A percentile compares a stretch with the other conserved stretches of the same genome.
Conservation (phyloP, 92 coral and sea anemone genomes). For the Actinernus sp. region DNA sequence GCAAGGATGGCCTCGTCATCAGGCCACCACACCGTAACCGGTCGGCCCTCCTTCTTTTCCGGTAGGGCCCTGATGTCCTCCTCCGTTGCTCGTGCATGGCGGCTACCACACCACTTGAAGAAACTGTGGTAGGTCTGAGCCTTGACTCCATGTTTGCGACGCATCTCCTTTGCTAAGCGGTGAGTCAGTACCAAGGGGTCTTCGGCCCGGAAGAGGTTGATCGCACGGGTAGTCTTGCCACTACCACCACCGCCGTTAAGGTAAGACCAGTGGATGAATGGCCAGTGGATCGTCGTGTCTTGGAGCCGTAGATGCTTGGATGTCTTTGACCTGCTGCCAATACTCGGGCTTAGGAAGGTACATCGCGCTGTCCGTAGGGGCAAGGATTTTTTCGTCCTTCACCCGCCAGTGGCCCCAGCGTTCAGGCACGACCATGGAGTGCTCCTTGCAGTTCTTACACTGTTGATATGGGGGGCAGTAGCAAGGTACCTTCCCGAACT, state of each 20-base stretch:
- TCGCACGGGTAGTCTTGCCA: constrained; percentile 12
- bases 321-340: not conserved
- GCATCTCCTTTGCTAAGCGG: too few relatives aligned
- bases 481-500: too few relatives aligned
- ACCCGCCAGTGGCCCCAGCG: constrained; percentile 1
- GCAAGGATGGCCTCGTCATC: too few relatives aligned
- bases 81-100: too few relatives aligned
- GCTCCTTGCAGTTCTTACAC: too few relatives aligned
- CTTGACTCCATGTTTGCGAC: constrained; percentile 4
- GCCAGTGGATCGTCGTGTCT: constrained; percentile 3
- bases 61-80: too few relatives aligned
- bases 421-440: too few relatives aligned
- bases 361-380: not conserved
- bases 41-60: too few relatives aligned
- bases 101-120: too few relatives aligned
- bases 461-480: too few relatives aligned
- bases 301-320: not conserved
- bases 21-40: too few relatives aligned
- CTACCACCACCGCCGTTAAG: constrained; percentile 19
- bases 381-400: not conserved
- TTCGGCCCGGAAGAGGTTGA: not conserved
- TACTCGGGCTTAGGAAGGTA: not conserved
- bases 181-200: constrained; percentile 5
- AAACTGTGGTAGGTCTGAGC: constrained; percentile 8
- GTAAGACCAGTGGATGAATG: constrained; percentile 1